A percentile compares a stretch with the other conserved stretches of the same genome.
These are phyloP conservation scores for Gymnarchus niloticus DNA, from an alignment of 2,113 vertebrate genomes.

Conservation along the genomic window DNA sequence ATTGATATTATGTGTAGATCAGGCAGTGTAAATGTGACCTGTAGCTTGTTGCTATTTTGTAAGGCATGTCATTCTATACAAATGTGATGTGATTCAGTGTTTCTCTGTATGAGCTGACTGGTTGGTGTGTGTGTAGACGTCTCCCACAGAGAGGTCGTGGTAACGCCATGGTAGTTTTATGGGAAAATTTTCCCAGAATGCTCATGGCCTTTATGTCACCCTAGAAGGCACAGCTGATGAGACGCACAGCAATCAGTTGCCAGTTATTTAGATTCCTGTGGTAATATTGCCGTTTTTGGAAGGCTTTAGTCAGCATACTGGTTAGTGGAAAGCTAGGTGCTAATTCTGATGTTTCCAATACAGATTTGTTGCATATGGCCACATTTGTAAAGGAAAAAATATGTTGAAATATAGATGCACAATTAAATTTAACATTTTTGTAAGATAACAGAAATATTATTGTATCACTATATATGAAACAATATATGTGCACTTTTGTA, in stretches of 20 bases:
- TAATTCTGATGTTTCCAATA: conserved; percentile 10
- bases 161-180: not conserved
- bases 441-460: not conserved
- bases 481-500: not conserved
- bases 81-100: not conserved
- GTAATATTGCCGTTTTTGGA: not conserved
- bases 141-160: not conserved
- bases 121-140: not conserved
- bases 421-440: conserved; percentile 11
- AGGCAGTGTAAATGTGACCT: not conserved
- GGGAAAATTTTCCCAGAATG: not conserved
- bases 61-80: not conserved
- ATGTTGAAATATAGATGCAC: not conserved
- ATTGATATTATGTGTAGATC: not conserved
- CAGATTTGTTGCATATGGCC: not conserved
- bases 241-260: not conserved
- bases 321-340: conserved; percentile 1
- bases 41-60: not conserved
- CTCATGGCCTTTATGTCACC: not conserved
- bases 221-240: not conserved
- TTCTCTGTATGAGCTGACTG: not conserved
- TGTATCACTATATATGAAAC: no score
- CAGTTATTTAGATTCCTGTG: not conserved
- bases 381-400: not conserved
- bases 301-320: not conserved